A percentile compares a stretch with the other conserved stretches of the same genome.
Evolutionary conservation across 2,888 invertebrate species (phyloP).

Genomic region (Leptinotarsa peninsularis): DNA sequence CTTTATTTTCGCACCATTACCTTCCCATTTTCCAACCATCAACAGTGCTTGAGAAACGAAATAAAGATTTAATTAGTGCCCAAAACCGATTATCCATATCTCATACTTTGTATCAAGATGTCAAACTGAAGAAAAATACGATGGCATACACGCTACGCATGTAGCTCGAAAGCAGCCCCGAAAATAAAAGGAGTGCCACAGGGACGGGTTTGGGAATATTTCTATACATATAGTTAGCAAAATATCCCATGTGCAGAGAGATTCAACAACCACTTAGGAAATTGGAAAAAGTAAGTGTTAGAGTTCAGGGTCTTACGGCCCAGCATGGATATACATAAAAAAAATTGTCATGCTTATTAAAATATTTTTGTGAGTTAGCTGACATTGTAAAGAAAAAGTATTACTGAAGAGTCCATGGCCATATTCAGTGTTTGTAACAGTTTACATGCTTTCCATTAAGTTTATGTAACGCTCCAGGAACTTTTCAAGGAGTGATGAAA

Average conservation of each 20-base stretch:
- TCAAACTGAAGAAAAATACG: conserved; percentile 61
- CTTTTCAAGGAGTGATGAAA: too few relatives aligned
- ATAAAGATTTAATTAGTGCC: conserved; percentile 43
- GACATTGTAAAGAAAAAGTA: too few relatives aligned
- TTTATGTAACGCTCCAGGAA: too few relatives aligned
- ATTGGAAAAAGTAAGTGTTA: too few relatives aligned
- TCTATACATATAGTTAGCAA: neutral
- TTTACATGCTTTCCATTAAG: too few relatives aligned
- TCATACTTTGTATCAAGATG: conserved; percentile 60
- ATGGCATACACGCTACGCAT: conserved; percentile 52
- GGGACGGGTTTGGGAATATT: conserved; percentile 1
- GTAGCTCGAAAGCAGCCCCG: conserved; percentile 36
- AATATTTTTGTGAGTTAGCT: too few relatives aligned
- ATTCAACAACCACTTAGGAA: too few relatives aligned
- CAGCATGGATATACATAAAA: too few relatives aligned
- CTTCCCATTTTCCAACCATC: conserved; percentile 29
- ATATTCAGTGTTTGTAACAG: too few relatives aligned
- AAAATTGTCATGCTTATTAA: too few relatives aligned
- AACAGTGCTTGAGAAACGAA: conserved; percentile 25
- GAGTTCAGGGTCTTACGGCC: too few relatives aligned
- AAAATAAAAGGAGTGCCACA: conserved; percentile 26
- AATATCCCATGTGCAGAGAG: neutral
- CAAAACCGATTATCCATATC: conserved; percentile 44
- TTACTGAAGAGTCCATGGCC: too few relatives aligned
- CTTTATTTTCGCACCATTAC: conserved; percentile 28